phyloP scores from a whole-genome alignment of 1,140 invertebrate genomes.

The Drosophila orena region DNA sequence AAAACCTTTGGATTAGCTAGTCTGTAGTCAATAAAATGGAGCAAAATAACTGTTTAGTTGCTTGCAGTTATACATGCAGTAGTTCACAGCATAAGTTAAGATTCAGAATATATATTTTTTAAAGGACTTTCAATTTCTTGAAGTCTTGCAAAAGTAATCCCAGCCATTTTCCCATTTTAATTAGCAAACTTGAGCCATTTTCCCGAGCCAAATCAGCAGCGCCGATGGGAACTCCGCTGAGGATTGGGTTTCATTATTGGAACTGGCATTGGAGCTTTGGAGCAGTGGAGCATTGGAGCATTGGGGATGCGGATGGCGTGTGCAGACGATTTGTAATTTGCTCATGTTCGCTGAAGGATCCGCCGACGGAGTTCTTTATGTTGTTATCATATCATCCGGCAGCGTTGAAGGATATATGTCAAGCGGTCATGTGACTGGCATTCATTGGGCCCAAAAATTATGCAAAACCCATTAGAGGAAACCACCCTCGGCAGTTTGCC shows the following conservation, averaged over 20 bases:
- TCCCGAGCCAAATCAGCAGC: conserved; percentile 3
- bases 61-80: too few relatives aligned
- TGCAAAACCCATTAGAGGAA: conserved; percentile 63
- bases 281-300: not conserved
- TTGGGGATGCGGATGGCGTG: conserved; percentile 12
- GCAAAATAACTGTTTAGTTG: too few relatives aligned
- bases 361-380: conserved; percentile 52
- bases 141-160: not conserved
- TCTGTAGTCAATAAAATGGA: too few relatives aligned
- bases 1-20: too few relatives aligned
- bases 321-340: conserved; percentile 70
- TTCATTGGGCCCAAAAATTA: conserved; percentile 51
- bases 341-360: conserved; percentile 38
- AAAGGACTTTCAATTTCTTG: not conserved
- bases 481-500: conserved; percentile 7
- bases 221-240: not conserved
- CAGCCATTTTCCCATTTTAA: not conserved
- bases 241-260: conserved; percentile 11
- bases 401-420: conserved; percentile 36
- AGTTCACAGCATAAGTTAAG: too few relatives aligned
- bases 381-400: conserved; percentile 71
- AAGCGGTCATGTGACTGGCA: conserved; percentile 67
- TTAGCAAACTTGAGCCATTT: conserved; percentile 1
- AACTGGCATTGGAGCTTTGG: not conserved
- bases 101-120: not conserved